Percentiles rank a stretch among this genome's conserved stretches.
phyloP scores from a whole-genome alignment of 2,797 vertebrate species.

The Ctenosaura bakeri region DNA sequence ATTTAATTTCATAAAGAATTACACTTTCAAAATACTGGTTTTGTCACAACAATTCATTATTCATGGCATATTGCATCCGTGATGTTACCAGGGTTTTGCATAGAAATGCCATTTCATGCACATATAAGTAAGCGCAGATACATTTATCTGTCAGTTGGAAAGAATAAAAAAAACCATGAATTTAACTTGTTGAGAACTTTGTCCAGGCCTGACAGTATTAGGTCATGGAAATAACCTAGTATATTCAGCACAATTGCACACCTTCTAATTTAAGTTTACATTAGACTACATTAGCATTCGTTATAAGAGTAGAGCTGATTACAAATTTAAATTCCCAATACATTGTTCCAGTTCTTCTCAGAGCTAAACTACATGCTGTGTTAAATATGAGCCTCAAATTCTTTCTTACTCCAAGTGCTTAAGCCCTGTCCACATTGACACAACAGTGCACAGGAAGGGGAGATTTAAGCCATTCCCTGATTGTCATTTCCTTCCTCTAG shows the following conservation, averaged over 20 bases:
- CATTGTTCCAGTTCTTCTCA: constrained; percentile 4
- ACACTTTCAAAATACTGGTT: constrained; percentile 64
- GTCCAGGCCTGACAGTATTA: constrained; percentile 28
- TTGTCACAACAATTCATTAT: constrained; percentile 60
- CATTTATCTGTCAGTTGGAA: not conserved
- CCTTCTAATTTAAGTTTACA: constrained; percentile 31
- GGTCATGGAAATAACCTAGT: constrained; percentile 13
- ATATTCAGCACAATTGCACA: constrained; percentile 1
- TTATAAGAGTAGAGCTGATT: constrained; percentile 33
- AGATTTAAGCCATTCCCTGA: too few species aligned
- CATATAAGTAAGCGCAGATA: not conserved
- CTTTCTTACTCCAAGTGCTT: not conserved
- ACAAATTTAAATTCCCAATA: constrained; percentile 26
- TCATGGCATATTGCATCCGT: constrained; percentile 31
- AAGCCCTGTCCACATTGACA: not conserved
- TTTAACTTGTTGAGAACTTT: constrained; percentile 18
- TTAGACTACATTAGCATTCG: constrained; percentile 30
- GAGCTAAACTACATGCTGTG: not conserved
- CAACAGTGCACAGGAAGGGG: too few species aligned
- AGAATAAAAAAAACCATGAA: not conserved
- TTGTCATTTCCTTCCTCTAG: too few species aligned
- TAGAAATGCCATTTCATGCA: not conserved
- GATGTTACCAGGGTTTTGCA: constrained; percentile 23
- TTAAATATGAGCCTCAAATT: not conserved
- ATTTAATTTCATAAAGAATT: constrained; percentile 61